A percentile compares a stretch with the other conserved stretches of the same genome.
Conservation (phyloP, 1,140 invertebrate species). For the Pogonomyrmex californicus region DNA sequence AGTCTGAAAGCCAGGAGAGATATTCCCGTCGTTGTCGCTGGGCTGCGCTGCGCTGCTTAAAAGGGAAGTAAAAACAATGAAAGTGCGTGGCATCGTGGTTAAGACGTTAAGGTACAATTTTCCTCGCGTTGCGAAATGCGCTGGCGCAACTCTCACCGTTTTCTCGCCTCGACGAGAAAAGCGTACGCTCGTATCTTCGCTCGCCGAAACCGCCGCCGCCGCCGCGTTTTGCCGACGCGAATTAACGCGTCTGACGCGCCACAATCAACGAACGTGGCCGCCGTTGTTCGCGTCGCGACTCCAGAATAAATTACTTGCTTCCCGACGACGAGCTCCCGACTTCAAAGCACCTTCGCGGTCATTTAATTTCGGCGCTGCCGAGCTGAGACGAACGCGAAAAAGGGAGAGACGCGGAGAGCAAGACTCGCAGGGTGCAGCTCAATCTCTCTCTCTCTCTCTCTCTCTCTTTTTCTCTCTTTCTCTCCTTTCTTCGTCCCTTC, state of each 20-base stretch:
- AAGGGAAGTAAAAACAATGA: not conserved
- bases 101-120: not conserved
- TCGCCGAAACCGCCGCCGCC: constrained; percentile 18
- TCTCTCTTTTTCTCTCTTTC: not conserved
- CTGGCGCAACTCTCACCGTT: not conserved
- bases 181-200: not conserved
- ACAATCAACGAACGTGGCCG: constrained; percentile 68
- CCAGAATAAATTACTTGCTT: constrained; percentile 71
- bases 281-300: constrained; percentile 47
- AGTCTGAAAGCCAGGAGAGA: not conserved
- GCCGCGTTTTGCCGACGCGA: constrained; percentile 45
- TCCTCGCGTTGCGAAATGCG: not conserved
- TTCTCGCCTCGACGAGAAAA: constrained; percentile 2
- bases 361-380: constrained; percentile 68
- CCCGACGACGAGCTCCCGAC: constrained; percentile 43
- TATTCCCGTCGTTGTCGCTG: not conserved
- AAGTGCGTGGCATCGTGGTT: not conserved
- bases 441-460: not conserved
- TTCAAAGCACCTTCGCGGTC: constrained; percentile 69
- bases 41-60: too few relatives aligned
- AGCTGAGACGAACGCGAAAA: constrained; percentile 22
- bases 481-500: not conserved
- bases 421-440: not conserved
- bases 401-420: constrained; percentile 18
- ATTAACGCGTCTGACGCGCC: constrained; percentile 69